Conservation (phyloP, 2,113 vertebrate species). For the Isichthys henryi region DNA sequence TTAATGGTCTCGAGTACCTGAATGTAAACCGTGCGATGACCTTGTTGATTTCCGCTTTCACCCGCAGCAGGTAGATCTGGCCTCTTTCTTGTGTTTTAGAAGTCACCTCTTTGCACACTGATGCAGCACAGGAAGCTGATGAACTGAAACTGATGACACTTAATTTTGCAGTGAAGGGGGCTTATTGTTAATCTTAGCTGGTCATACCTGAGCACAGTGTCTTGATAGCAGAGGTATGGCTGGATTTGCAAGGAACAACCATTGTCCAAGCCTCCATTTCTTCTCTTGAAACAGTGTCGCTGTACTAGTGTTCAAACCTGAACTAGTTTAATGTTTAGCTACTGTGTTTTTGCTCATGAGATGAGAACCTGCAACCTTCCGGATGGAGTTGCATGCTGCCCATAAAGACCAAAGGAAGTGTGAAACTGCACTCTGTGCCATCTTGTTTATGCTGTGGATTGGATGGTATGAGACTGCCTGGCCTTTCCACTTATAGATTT, state of each 20-base stretch:
- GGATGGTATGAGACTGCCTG: neutral
- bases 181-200: neutral
- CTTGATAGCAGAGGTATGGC: neutral
- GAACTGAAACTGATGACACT: neutral
- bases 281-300: neutral
- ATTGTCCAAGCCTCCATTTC: neutral
- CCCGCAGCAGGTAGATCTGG: neutral
- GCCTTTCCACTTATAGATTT: neutral
- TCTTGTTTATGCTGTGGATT: neutral
- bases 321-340: neutral
- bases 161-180: neutral
- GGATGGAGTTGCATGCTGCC: neutral
- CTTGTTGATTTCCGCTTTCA: neutral
- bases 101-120: neutral
- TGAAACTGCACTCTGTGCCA: neutral
- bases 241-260: neutral
- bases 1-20: neutral
- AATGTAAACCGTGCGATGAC: neutral
- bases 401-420: neutral
- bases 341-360: neutral
- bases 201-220: neutral
- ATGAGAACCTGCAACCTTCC: neutral
- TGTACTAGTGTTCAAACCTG: neutral
- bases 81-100: neutral
- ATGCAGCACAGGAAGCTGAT: neutral